Evolutionary conservation across 2,888 invertebrate genomes (phyloP).

Genomic region (Blera fallax): DNA sequence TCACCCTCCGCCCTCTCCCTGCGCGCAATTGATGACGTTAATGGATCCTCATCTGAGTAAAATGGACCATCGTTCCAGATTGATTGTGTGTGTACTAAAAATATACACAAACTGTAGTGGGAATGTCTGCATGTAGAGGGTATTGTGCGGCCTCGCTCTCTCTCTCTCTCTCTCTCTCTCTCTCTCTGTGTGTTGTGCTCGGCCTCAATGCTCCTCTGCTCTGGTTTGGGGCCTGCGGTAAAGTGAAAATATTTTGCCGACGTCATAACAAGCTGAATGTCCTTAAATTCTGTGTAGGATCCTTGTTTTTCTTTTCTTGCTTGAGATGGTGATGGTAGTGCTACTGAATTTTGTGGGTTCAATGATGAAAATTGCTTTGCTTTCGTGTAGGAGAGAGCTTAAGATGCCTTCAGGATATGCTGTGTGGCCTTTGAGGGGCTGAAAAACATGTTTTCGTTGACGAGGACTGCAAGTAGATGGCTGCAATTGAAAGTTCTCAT

Average conservation of each 20-base stretch:
- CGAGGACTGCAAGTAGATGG: not conserved
- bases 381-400: not conserved
- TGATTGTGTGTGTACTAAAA: constrained; percentile 66
- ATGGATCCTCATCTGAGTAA: constrained; percentile 62
- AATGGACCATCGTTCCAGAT: constrained; percentile 70
- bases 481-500: constrained; percentile 8
- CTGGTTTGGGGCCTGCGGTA: not conserved
- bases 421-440: not conserved
- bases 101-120: constrained; percentile 25
- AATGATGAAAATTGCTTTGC: constrained; percentile 51
- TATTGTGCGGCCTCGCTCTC: not conserved
- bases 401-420: constrained; percentile 16
- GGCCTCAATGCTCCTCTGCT: too few relatives aligned
- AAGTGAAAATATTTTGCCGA: constrained; percentile 30
- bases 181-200: too few relatives aligned
- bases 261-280: constrained; percentile 63
- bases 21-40: constrained; percentile 68
- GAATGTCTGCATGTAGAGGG: constrained; percentile 40
- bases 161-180: constrained; percentile 5
- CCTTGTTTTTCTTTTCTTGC: constrained; percentile 41
- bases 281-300: constrained; percentile 58
- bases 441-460: not conserved
- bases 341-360: constrained; percentile 18
- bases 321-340: constrained; percentile 12
- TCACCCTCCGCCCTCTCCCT: not conserved